Base-by-base conservation (phyloP, 2,888 invertebrate species). In the Luperina testacea region DNA sequence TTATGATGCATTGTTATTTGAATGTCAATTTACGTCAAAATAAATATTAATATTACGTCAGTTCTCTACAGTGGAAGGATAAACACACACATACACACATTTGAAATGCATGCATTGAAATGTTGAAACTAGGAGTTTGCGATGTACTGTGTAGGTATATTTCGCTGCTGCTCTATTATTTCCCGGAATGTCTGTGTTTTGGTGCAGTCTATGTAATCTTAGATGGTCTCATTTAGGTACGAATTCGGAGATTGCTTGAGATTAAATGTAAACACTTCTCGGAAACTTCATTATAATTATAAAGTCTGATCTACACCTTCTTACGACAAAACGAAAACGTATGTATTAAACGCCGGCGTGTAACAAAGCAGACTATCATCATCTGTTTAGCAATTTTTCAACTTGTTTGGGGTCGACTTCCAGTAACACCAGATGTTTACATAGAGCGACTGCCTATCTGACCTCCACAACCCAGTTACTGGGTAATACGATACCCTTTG, bases 51-150 rank as follows among this genome's bases (percentile, higher is more conserved):
- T 72, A 78, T 83, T 61, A 70, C 84, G 68, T 68, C 48, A 45
- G 20, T 63, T 45, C 64, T 38, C 59, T 65, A 72, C 20, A 70
- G 27, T 61, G 15, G 53, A 64, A 64, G 20, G 45, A 68, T 71
- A 75, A 84, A 79, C 73, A 76, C 32, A 32, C 32, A 32, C 32
- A 32, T 32, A 32, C 32, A 32, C 32, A 32, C 64, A 73, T 84
- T 83, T 76, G 70, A 73, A 75, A 87, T 87, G 73, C 75, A 87
- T 86, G 78, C 84, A 87, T 73, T 83, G 73, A 76, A 79, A 76
- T 83, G 79, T 76, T 87, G 75, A 73, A 76, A 87, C 72, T 68
- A 13, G 68, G 53, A 79, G 73, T 84, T 83, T 84, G 61, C 67
- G 63, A 57, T 75, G 69, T 72, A 53, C 53, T 75, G 51, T 84